A percentile compares a stretch with the other conserved stretches of the same genome.
phyloP scores from a whole-genome alignment of 2,113 vertebrate species.

The Pitta sordida region DNA sequence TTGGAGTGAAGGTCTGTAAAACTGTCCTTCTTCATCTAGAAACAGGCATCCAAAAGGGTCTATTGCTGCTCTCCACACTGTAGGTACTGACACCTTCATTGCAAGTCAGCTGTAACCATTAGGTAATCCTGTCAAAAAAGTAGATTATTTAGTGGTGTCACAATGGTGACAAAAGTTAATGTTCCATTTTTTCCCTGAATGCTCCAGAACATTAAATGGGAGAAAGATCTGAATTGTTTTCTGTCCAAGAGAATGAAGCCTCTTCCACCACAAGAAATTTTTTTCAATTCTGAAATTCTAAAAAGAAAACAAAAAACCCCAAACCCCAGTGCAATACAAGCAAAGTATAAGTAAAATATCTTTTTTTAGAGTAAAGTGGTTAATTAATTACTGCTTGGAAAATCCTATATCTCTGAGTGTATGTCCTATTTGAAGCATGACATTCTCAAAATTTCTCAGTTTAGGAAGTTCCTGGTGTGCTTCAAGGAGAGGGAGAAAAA shows the following conservation, averaged over 20 bases:
- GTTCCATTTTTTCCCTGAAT: neutral
- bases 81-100: neutral
- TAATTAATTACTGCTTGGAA: neutral
- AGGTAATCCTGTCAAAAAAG: neutral
- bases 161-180: neutral
- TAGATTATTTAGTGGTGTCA: neutral
- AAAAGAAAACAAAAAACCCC: neutral
- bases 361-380: neutral
- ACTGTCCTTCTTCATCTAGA: neutral
- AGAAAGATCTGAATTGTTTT: neutral
- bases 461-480: neutral
- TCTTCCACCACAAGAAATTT: neutral
- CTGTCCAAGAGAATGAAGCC: neutral
- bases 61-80: neutral
- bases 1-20: slow-evolving; percentile 9
- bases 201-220: accelerated
- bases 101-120: neutral
- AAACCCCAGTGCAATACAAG: too few relatives aligned
- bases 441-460: neutral
- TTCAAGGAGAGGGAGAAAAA: neutral
- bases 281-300: neutral
- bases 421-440: neutral
- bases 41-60: neutral
- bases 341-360: neutral
- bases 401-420: neutral